These are phyloP conservation scores for Drosophila suzukii DNA, from an alignment of 1,140 invertebrate species.

Conservation along the genomic window DNA sequence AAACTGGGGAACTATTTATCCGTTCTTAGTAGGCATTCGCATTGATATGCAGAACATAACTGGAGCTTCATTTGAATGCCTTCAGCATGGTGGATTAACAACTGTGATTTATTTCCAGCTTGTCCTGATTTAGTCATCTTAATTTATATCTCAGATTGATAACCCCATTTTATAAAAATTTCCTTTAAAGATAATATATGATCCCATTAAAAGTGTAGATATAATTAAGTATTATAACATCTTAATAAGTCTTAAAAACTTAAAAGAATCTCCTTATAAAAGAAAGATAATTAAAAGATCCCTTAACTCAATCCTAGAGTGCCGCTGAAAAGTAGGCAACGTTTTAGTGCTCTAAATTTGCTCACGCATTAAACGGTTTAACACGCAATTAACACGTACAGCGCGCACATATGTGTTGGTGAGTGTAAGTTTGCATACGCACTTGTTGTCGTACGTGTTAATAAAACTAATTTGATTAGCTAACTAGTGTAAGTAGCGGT, in stretches of 20 bases:
- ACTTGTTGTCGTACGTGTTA: slow-evolving; percentile 76
- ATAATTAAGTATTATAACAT: no score
- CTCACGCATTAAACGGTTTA: slow-evolving; percentile 66
- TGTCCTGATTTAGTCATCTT: neutral
- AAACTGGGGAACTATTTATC: neutral
- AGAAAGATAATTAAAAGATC: no score
- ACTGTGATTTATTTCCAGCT: slow-evolving; percentile 15
- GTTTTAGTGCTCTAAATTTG: slow-evolving; percentile 17
- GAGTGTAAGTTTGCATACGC: slow-evolving; percentile 37
- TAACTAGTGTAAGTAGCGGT: slow-evolving; percentile 77
- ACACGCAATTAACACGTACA: slow-evolving; percentile 76
- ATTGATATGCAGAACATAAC: slow-evolving; percentile 21
- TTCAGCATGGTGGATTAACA: neutral
- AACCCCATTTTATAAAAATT: neutral
- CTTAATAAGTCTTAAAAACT: no score
- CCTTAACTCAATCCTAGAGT: no score
- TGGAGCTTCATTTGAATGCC: slow-evolving; percentile 23
- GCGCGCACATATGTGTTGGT: slow-evolving; percentile 18
- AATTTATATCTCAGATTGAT: neutral
- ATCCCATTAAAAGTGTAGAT: no score
- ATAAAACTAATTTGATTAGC: slow-evolving; percentile 83
- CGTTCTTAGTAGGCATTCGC: neutral
- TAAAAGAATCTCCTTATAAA: no score
- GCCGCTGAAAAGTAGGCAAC: slow-evolving; percentile 45
- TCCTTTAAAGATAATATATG: no score